A percentile compares a stretch with the other conserved stretches of the same genome.
Conservation (phyloP, 2,888 invertebrate genomes). For the Himalopsyche tibetana region DNA sequence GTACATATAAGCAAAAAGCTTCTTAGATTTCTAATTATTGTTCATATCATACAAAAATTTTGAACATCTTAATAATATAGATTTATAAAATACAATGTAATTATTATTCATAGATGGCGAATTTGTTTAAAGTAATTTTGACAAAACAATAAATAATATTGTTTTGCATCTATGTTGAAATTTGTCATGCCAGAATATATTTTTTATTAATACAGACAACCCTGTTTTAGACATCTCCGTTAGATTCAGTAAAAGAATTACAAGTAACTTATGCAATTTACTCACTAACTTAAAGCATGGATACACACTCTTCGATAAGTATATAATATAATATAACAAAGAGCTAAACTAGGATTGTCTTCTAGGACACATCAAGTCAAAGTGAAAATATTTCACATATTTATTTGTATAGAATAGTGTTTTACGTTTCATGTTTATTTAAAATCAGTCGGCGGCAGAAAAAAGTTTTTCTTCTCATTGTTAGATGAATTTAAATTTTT, state of each 20-base stretch:
- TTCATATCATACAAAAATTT: constrained; percentile 32
- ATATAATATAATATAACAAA: not conserved
- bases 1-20: constrained; percentile 41
- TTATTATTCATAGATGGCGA: not conserved
- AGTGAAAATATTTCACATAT: not conserved
- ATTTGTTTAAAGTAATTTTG: not conserved
- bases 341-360: constrained; percentile 31
- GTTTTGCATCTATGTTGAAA: not conserved
- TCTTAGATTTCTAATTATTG: constrained; percentile 23
- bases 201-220: constrained; percentile 10
- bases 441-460: not conserved
- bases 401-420: constrained; percentile 24
- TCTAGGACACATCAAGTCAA: constrained; percentile 12
- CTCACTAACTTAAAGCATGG: not conserved
- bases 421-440: not conserved
- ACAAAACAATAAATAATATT: not conserved
- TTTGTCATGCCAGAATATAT: not conserved
- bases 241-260: constrained; percentile 8
- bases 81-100: constrained; percentile 35
- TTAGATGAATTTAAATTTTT: not conserved
- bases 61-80: constrained; percentile 33
- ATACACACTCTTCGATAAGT: not conserved
- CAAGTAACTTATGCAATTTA: not conserved
- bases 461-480: constrained; percentile 2
- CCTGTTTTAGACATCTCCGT: constrained; percentile 29